Evolutionary conservation across 1,140 invertebrate genomes (phyloP).

Genomic region (Nixonia krombeini): DNA sequence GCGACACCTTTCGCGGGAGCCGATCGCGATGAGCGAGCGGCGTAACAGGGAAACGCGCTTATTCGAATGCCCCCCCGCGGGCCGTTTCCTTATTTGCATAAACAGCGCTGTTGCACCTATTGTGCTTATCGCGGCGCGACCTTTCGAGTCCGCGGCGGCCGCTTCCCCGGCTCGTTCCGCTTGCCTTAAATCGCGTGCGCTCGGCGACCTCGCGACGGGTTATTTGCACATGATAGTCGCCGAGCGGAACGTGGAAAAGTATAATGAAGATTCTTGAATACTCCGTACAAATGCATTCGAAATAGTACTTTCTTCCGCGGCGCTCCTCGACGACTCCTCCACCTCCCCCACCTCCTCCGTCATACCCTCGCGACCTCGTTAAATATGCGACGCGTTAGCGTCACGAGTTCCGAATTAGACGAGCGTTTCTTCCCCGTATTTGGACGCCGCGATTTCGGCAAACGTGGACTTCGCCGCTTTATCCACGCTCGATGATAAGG

Average conservation of each 20-base stretch:
- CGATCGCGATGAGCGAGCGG: too few relatives aligned
- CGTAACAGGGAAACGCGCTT: slow-evolving; percentile 41
- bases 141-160: slow-evolving; percentile 8
- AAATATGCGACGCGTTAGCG: background rate
- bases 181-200: slow-evolving; percentile 26
- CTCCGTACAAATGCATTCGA: slow-evolving; percentile 17
- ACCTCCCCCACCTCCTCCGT: too few relatives aligned
- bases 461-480: too few relatives aligned
- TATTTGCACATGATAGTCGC: slow-evolving; percentile 39
- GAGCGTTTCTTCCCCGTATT: too few relatives aligned
- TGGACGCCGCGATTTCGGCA: too few relatives aligned
- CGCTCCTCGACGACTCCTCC: too few relatives aligned
- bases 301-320: slow-evolving; percentile 13
- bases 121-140: slow-evolving; percentile 31
- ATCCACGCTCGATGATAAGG: too few relatives aligned
- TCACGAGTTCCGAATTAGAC: too few relatives aligned
- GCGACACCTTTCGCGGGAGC: too few relatives aligned
- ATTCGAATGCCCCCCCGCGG: slow-evolving; percentile 38
- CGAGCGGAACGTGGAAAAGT: slow-evolving; percentile 32
- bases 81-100: slow-evolving; percentile 45
- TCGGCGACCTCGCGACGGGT: slow-evolving; percentile 8
- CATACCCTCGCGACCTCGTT: background rate
- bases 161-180: slow-evolving; percentile 19
- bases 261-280: slow-evolving; percentile 35
- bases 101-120: slow-evolving; percentile 46